Base-by-base conservation (phyloP, 2,888 invertebrate genomes). In the Clostera curtula region DNA sequence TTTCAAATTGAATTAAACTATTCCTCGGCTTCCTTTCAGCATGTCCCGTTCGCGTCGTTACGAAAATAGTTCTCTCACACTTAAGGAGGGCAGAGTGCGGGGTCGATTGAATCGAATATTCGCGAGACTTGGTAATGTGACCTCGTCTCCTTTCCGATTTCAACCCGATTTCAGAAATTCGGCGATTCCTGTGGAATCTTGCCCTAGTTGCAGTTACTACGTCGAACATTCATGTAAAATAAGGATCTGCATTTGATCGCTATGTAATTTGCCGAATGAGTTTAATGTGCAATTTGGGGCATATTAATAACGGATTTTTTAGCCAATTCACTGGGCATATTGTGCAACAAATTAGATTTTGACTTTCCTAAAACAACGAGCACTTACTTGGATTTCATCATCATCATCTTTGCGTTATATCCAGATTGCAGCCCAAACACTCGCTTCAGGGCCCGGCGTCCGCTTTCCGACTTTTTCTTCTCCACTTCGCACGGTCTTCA, bases 21-120 rank as follows among this genome's bases (percentile, higher is more conserved):
- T 24, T 29, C 43, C 48, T n/a, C n/a, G n/a, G n/a, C 35, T 39
- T 31, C 39, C 47, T 42, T 47, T 43, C 48, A 49, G 53, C 58
- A 54, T 59, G 57, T 60, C 56, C 56, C 55, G 36, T 38, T 37
- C 49, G 54, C 46, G 49, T 44, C 46, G 55, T 58, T 51, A 63
- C 64, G 53, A 66, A 75, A 75, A 76, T 73, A 75, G 68, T 69
- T 65, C 49, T 49, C 64, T 58, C 50, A 62, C 67, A 68, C 65
- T 69, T 63, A 56, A 57, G 31, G 36, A 26, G 27, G 45, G 54
- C 56, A 49, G 50, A 47, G 46, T 37, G 30, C 55, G 23, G 59
- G 52, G 49, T 55, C 62, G 63, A 67, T 72, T 67, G 67, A 70
- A 75, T 74, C 57, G 64, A 74, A 70, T 68, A 71, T 70, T 65